A percentile compares a stretch with the other conserved stretches of the same genome.
Conservation (phyloP, 2,888 invertebrate species). For the Erebia epiphron region DNA sequence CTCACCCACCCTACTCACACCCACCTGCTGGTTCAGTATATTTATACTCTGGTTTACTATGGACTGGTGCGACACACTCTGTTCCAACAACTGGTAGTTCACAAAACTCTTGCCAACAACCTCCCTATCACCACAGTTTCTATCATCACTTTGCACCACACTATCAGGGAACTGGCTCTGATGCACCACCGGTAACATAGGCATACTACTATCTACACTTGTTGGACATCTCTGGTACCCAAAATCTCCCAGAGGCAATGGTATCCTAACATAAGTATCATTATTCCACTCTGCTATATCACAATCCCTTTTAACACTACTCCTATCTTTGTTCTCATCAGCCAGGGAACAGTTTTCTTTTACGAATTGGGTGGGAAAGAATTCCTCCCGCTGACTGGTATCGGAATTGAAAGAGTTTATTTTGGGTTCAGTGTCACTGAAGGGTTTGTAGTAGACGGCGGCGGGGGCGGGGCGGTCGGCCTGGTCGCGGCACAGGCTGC, state of each 20-base stretch:
- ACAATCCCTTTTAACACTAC: slow-evolving; percentile 58
- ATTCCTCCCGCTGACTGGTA: slow-evolving; percentile 55
- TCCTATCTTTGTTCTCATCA: slow-evolving; percentile 54
- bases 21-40: slow-evolving; percentile 79
- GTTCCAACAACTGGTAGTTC: slow-evolving; percentile 81
- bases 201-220: slow-evolving; percentile 64
- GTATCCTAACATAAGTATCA: slow-evolving; percentile 62
- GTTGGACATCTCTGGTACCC: slow-evolving; percentile 67
- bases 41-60: slow-evolving; percentile 80
- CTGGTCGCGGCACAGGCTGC: slow-evolving; percentile 57
- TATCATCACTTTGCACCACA: slow-evolving; percentile 62
- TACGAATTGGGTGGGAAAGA: slow-evolving; percentile 59
- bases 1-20: slow-evolving; percentile 70
- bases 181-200: slow-evolving; percentile 59
- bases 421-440: slow-evolving; percentile 61
- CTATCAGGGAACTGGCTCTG: slow-evolving; percentile 68
- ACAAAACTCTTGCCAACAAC: slow-evolving; percentile 70
- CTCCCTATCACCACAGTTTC: slow-evolving; percentile 67
- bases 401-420: slow-evolving; percentile 57
- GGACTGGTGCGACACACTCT: slow-evolving; percentile 78
- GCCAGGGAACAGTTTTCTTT: slow-evolving; percentile 59
- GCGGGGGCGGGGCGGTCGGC: slow-evolving; percentile 55
- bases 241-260: slow-evolving; percentile 56
- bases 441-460: slow-evolving; percentile 63
- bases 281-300: slow-evolving; percentile 44